Evolutionary conservation across 2,113 vertebrate genomes (phyloP).

Genomic region (cat (Felis catus)): DNA sequence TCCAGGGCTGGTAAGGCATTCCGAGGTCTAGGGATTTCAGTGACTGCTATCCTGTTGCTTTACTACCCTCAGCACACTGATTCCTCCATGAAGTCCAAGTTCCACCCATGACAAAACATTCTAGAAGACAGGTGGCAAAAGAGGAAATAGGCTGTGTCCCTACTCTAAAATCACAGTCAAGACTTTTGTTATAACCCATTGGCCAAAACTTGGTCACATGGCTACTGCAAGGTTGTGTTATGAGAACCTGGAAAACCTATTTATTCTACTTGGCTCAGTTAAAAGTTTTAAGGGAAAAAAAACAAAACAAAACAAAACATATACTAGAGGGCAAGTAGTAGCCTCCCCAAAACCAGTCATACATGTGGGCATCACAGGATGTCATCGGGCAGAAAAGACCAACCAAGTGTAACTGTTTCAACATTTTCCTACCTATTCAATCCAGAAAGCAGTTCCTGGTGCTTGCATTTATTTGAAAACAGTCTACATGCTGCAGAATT

Average conservation of each 20-base stretch:
- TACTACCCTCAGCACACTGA: background rate
- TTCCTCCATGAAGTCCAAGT: background rate
- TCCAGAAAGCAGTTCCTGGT: background rate
- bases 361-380: background rate
- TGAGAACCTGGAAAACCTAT: background rate
- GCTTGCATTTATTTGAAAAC: constrained; percentile 39
- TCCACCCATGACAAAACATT: background rate
- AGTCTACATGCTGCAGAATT: constrained; percentile 2
- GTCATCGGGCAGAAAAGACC: background rate
- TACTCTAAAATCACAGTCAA: background rate
- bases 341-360: background rate
- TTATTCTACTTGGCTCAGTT: background rate
- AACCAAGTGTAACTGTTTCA: background rate
- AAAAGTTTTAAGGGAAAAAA: background rate
- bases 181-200: background rate
- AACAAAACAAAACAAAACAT: background rate
- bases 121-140: background rate
- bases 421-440: background rate
- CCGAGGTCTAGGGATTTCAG: background rate
- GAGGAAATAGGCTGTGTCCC: background rate
- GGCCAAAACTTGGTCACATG: background rate
- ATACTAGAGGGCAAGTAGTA: background rate
- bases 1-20: background rate
- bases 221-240: background rate
- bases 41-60: background rate